Conservation (phyloP, 2,113 vertebrate species). For the Pelusios castaneus region DNA sequence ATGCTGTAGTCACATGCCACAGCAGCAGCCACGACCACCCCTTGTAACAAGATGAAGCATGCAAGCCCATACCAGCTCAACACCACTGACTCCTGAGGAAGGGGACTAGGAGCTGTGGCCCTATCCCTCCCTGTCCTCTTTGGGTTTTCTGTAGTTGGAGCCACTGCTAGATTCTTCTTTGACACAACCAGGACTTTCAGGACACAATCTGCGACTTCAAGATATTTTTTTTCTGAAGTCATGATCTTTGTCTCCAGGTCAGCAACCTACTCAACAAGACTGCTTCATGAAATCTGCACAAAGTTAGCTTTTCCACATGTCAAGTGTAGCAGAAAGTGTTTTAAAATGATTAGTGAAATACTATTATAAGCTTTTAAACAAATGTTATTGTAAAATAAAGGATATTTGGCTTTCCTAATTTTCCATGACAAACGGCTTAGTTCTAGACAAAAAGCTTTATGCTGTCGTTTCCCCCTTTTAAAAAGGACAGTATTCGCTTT, state of each 20-base stretch:
- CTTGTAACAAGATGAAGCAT: background rate
- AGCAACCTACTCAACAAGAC: background rate
- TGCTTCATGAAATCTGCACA: rapidly evolving
- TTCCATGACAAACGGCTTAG: background rate
- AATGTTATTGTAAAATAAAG: background rate
- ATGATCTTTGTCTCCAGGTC: background rate
- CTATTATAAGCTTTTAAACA: background rate
- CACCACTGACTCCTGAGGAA: background rate
- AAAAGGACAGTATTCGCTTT: rapidly evolving
- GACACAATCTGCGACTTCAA: background rate
- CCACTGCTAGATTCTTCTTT: background rate
- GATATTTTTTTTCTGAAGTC: background rate
- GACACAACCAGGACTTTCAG: background rate
- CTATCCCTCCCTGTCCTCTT: background rate
- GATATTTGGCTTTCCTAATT: background rate
- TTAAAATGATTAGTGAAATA: background rate
- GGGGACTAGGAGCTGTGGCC: background rate
- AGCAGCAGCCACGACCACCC: rapidly evolving
- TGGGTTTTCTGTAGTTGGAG: background rate
- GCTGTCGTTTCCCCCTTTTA: rapidly evolving
- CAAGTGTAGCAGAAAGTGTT: rapidly evolving
- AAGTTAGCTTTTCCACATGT: background rate
- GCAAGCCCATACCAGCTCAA: rapidly evolving
- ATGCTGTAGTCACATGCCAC: too few species aligned
- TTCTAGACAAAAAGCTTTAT: background rate